Evolutionary conservation across 2,888 invertebrate genomes (phyloP).

Genomic region (Clanis bilineata): DNA sequence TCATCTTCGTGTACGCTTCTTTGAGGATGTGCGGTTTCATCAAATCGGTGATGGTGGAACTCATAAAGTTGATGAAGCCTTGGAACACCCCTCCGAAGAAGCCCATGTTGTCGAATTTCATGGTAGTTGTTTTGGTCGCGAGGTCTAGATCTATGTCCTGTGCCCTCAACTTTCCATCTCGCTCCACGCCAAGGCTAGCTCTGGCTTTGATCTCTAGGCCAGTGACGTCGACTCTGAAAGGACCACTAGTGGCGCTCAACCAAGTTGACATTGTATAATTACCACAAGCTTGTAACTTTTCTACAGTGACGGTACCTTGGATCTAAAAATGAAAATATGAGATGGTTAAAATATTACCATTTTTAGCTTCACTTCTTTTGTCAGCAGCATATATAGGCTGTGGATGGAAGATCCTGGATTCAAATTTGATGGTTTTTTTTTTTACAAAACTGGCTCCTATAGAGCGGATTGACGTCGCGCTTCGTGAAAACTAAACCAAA

Average conservation of each 20-base stretch:
- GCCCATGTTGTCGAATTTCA: constrained; percentile 92
- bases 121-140: constrained; percentile 87
- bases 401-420: too few species aligned
- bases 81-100: constrained; percentile 87
- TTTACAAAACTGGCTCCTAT: too few species aligned
- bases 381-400: too few species aligned
- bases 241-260: constrained; percentile 86
- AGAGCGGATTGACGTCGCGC: too few species aligned
- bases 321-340: too few species aligned
- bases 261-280: constrained; percentile 88
- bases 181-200: constrained; percentile 87
- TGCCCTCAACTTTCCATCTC: constrained; percentile 89
- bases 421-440: too few species aligned
- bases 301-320: constrained; percentile 86
- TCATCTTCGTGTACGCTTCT: constrained; percentile 88
- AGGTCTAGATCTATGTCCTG: constrained; percentile 91
- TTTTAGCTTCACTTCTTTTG: too few species aligned
- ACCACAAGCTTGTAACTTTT: constrained; percentile 87
- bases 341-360: too few species aligned
- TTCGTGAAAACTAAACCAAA: too few species aligned
- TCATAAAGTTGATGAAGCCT: constrained; percentile 90
- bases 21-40: constrained; percentile 92
- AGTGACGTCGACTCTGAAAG: constrained; percentile 88
- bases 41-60: constrained; percentile 91
- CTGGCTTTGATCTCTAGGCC: constrained; percentile 86